Evolutionary conservation across 2,888 invertebrate genomes (phyloP), one percentile per base, ranked within the genome.

Genomic region (Deilephila porcellus): DNA sequence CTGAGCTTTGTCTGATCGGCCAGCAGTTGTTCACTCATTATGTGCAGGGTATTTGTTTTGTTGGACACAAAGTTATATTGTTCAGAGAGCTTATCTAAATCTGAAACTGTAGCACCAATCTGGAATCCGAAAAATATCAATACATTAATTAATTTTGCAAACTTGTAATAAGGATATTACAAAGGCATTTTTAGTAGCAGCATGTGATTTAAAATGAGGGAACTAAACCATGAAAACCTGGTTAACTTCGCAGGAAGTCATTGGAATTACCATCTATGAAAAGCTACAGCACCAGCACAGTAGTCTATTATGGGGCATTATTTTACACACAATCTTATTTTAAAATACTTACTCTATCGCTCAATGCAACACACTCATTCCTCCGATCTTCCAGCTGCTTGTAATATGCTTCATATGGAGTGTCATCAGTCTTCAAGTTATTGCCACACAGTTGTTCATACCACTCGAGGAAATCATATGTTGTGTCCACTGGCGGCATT

Each of bases 1-100:
- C 97, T 97, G 8, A 99, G 94, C 81, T 97, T 96, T 71, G 96
- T 97, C 93, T 99, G 99, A 86, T 99, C 98, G 2, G 97, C 97
- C 76, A 99, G 96, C 8, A 99, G 93, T 85, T 99, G 98, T 85
- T 99, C 98, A 88, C 99, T 99, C 78, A 98, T 98, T 75, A 96
- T 96, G 87, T 99, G 98, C 5, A 99, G 92, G 0, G 98, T 97
- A 87, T 98, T 98, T 0, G 99, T 99, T 93, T 99, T 99, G 75
- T 97, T 97, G 0, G 98, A 98, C 0, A 99, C 99, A 85, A 97
- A 96, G 72, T 97, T 96, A 86, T 98, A 99, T 83, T 98, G 97
- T 72, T 96, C 95, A 62, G 97, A 96, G 0, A 99, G 90, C 60
- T 96, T 95, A 62, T 96, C 94, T 67, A 99, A 95, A 78, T 97